phyloP scores from a whole-genome alignment of 2,888 invertebrate genomes.

The Ichneumoninae sp. region DNA sequence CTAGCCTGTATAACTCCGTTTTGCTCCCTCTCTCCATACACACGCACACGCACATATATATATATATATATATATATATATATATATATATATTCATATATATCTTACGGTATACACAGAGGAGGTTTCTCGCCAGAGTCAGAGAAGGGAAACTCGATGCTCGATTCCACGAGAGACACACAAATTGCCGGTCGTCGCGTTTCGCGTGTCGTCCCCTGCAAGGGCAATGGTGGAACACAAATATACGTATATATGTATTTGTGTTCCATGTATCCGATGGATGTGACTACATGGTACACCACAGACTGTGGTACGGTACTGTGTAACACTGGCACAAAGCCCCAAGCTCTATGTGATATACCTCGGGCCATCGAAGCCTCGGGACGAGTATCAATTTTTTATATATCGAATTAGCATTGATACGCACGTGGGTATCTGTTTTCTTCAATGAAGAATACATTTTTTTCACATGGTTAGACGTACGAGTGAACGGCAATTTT shows the following conservation, averaged over 20 bases:
- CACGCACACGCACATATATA: not conserved
- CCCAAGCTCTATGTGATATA: not conserved
- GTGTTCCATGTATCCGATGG: not conserved
- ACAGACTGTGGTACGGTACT: not conserved
- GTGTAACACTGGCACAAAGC: constrained; percentile 13
- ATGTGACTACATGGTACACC: constrained; percentile 14
- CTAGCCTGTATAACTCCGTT: constrained; percentile 3
- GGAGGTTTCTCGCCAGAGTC: not conserved
- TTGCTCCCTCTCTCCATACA: not conserved
- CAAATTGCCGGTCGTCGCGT: constrained; percentile 41
- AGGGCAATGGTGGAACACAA: not conserved
- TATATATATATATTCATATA: too few relatives aligned
- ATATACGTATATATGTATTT: not conserved
- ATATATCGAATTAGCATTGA: not conserved
- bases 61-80: too few relatives aligned
- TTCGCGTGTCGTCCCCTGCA: constrained; percentile 9
- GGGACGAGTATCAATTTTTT: constrained; percentile 18
- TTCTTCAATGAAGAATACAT: not conserved
- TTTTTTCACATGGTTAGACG: constrained; percentile 28
- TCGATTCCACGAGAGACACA: constrained; percentile 39
- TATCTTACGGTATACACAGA: not conserved
- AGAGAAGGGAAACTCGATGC: constrained; percentile 32
- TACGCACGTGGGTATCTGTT: not conserved
- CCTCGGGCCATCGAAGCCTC: not conserved
- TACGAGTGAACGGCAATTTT: constrained; percentile 48